These are phyloP conservation scores for Ischnus inquisitorius DNA, from an alignment of 2,888 invertebrate genomes.

Conservation along the genomic window DNA sequence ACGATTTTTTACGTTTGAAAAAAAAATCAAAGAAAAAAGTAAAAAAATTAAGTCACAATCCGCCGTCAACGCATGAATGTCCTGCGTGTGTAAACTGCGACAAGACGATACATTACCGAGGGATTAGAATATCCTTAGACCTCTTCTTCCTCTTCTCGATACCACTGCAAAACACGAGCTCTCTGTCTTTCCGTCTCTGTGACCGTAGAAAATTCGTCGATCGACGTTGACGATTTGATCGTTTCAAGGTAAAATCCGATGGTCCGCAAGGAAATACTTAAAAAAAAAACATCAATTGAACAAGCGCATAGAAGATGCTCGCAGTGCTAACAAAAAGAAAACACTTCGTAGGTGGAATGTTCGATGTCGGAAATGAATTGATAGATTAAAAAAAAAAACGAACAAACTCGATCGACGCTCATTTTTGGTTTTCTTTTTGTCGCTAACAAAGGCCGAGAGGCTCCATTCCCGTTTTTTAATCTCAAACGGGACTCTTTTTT, in stretches of 20 bases:
- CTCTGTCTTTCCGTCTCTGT: slow-evolving; percentile 62
- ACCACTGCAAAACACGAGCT: slow-evolving; percentile 16
- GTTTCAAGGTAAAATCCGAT: slow-evolving; percentile 62
- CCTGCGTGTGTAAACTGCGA: slow-evolving; percentile 13
- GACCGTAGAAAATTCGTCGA: not conserved
- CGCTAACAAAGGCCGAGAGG: not conserved
- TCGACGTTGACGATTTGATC: slow-evolving; percentile 52
- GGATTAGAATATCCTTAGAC: slow-evolving; percentile 21
- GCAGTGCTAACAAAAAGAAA: slow-evolving; percentile 15
- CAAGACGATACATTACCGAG: slow-evolving; percentile 30
- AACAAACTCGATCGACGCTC: slow-evolving; percentile 35
- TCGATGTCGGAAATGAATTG: slow-evolving; percentile 39
- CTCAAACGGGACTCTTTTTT: not conserved
- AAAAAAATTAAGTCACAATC: not conserved
- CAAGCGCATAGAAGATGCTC: slow-evolving; percentile 22
- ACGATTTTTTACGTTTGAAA: slow-evolving; percentile 71
- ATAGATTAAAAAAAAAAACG: slow-evolving; percentile 34
- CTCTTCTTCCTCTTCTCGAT: slow-evolving; percentile 16
- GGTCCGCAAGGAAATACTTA: slow-evolving; percentile 39
- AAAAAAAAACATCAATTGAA: slow-evolving; percentile 10
- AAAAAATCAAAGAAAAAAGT: slow-evolving; percentile 26
- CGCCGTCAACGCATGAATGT: slow-evolving; percentile 13
- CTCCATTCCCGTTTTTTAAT: not conserved
- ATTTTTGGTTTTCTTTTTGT: not conserved
- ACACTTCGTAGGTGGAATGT: slow-evolving; percentile 57